These are phyloP conservation scores for Apodemia zela DNA, from an alignment of 2,888 invertebrate genomes.

Conservation along the genomic window DNA sequence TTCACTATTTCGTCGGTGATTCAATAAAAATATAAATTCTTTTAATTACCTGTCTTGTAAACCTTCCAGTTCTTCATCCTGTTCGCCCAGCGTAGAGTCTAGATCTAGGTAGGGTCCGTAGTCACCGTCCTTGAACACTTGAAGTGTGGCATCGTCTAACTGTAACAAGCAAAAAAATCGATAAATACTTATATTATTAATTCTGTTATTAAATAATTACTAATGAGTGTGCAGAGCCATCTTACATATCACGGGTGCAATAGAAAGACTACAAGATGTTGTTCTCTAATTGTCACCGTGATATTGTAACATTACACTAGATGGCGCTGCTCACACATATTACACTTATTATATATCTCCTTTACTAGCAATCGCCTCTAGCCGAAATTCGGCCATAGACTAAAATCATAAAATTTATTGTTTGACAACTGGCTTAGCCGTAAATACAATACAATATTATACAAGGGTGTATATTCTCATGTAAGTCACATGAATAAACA, in stretches of 20 bases:
- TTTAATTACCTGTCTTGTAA: slow-evolving; percentile 91
- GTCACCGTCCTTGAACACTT: slow-evolving; percentile 98
- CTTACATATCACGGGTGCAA: not conserved
- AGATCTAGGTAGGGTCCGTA: slow-evolving; percentile 98
- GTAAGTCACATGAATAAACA: no score
- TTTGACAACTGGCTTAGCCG: no score
- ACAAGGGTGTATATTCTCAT: no score
- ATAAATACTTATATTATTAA: slow-evolving; percentile 8
- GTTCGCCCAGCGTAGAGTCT: slow-evolving; percentile 97
- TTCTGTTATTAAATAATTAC: not conserved
- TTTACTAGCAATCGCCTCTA: no score
- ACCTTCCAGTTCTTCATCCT: slow-evolving; percentile 98
- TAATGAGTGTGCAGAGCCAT: not conserved
- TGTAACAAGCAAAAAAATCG: slow-evolving; percentile 75
- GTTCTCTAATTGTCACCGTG: not conserved
- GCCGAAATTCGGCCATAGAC: no score
- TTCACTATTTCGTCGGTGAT: no score
- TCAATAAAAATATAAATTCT: not conserved
- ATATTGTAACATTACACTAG: not conserved
- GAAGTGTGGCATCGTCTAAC: slow-evolving; percentile 98
- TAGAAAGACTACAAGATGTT: not conserved
- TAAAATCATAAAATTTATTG: no score
- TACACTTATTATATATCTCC: no score
- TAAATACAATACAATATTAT: no score
- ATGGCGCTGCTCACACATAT: not conserved